phyloP scores from a whole-genome alignment of 2,888 invertebrate genomes.

The Mythimna loreyi region DNA sequence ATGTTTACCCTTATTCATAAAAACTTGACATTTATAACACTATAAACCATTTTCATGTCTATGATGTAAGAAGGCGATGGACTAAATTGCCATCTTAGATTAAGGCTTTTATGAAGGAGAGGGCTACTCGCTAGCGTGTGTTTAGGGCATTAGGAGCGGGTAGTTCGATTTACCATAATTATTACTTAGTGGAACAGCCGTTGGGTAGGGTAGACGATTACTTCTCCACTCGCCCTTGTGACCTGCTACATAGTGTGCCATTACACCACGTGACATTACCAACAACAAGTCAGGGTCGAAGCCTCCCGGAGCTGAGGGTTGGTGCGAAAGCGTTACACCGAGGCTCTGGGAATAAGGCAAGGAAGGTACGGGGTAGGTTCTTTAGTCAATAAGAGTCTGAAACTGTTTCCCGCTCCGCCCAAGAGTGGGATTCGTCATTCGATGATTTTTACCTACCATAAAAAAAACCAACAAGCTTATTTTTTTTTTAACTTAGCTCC shows the following conservation, averaged over 20 bases:
- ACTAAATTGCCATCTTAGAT: slow-evolving; percentile 23
- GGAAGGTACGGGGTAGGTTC: no score
- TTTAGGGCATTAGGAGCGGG: slow-evolving; percentile 7
- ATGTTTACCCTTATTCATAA: slow-evolving; percentile 21
- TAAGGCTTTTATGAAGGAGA: slow-evolving; percentile 1
- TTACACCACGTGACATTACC: no score
- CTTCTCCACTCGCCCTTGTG: not conserved
- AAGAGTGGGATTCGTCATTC: no score
- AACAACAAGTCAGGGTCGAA: no score
- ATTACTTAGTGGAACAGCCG: not conserved
- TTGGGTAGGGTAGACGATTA: not conserved
- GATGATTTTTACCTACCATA: no score
- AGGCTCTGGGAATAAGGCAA: no score
- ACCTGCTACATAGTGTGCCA: not conserved
- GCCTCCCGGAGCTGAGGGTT: no score
- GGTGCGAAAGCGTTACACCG: no score
- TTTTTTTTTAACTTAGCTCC: no score
- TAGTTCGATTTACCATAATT: slow-evolving; percentile 11
- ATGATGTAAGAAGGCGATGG: slow-evolving; percentile 19
- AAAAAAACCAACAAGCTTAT: no score
- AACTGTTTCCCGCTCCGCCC: no score
- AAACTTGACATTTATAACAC: slow-evolving; percentile 33
- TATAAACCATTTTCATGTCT: slow-evolving; percentile 23
- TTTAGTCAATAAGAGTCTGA: no score
- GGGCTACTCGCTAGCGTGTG: slow-evolving; percentile 19